Base-by-base conservation (phyloP, 2,797 vertebrate genomes). In the Myotis myotis region DNA sequence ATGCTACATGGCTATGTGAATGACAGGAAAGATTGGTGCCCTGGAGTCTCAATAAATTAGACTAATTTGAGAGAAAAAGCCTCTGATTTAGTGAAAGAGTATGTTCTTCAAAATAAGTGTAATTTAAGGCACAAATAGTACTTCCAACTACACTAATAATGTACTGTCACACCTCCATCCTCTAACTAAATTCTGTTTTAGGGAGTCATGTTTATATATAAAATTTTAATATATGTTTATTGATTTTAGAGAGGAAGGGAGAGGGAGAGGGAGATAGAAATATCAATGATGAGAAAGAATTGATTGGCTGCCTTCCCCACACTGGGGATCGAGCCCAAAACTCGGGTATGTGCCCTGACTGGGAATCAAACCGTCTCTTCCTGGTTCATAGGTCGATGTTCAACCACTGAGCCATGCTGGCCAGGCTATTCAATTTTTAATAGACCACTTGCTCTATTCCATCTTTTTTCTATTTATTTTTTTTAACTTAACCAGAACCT, bases 1-100 rank as follows among this genome's bases (percentile, higher is more conserved):
- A 87, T 72, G 94, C 33, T 60, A 51, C 33, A 88, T 88, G 53
- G 75, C 47, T 72, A 36, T 36, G 53, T 93, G 57, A 95, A 94
- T 80, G 79, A 88, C 53, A 92, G 74, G 22, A 82, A 85, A 60
- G 47, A 87, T 49, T 17, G 53, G 49, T 68, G 38, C 51, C 79
- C 44, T 75, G 23, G 36, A 60, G 47, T 80, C 44, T 94, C 80
- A 85, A 30, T n/a, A 95, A 76, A 74, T 33, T 87, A 22, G 8
- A 93, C 33, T 33, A 28, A 76, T 88, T 93, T 93, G n/a, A 95
- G 49, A 94, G 53, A 64, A 80, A 82, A 62, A 38, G 47, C 3
- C 12, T 88, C 33, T 86, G 47, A 78, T 91, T 81, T 90, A 36
- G 68, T 91, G 19, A 68, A 81, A 76, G 41, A 66, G 2, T 66